Base-by-base conservation (phyloP, 2,888 invertebrate genomes). In the Stomorhina lunata region DNA sequence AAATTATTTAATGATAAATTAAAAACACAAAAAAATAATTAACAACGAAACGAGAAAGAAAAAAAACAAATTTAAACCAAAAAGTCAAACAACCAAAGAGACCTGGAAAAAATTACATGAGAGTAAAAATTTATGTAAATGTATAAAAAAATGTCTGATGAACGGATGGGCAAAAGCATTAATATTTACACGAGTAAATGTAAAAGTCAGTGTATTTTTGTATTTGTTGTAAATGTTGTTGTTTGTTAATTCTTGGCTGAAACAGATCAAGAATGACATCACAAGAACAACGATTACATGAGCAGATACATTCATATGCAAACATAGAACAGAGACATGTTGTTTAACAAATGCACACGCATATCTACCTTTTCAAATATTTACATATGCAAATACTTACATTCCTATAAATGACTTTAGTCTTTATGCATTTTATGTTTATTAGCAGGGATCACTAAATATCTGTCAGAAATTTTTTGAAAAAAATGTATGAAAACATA, bases 1-100 rank as follows among this genome's bases (percentile, higher is more conserved):
- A n/a, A n/a, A 61, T 68, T 65, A 57, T 76, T 65, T 65, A 55
- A 75, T 65, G 43, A 75, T 45, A 65, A n/a, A 55, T 80, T 66
- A 61, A 25, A 59, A 12, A 15, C 17, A 20, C 40, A 59, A 48
- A 34, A 45, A 1, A 25, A 43, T 9, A 57, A 17, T 22, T 40
- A 61, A 22, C 48, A 32, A 20, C n/a, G 17, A 43, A 78, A 66
- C 6, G 9, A 45, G 17, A 27, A 50, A 17, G 1, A 43, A 59
- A 55, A 7, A 55, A 0, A 20, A 53, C 9, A 20, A 45, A 37
- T 65, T 32, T 48, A 45, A 15, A 32, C n/a, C 4, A 37, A 40
- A 45, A 57, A 10, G 32, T n/a, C 45, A 43, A 57, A 15, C 37
- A 66, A 55, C 37, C 48, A 68, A 55, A 43, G n/a, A 27, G 1